Conservation (phyloP, 2,888 invertebrate genomes). For the Drosophila anceps region DNA sequence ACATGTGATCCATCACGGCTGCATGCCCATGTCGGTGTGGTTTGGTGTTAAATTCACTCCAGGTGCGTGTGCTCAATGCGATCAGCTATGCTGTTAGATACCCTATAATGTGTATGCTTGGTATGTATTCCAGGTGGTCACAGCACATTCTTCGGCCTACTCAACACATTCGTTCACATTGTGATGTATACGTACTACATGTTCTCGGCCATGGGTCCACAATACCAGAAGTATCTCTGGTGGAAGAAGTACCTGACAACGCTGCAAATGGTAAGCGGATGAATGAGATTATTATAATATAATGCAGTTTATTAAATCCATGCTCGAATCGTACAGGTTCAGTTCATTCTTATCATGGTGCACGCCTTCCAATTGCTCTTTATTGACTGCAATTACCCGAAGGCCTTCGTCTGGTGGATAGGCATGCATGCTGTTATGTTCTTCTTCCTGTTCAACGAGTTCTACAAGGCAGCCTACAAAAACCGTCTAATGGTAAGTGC, state of each 20-base stretch:
- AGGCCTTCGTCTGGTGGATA: conserved; percentile 98
- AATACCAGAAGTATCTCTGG: conserved; percentile 94
- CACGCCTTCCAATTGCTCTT: conserved; percentile 97
- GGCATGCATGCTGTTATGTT: conserved; percentile 98
- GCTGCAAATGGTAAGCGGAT: conserved; percentile 92
- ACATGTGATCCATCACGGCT: conserved; percentile 98
- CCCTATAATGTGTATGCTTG: neutral
- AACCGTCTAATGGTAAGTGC: conserved; percentile 83
- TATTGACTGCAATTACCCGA: conserved; percentile 96
- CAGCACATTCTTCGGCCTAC: conserved; percentile 96
- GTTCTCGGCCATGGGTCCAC: conserved; percentile 95
- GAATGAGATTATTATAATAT: too few species aligned
- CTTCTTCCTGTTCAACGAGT: conserved; percentile 97
- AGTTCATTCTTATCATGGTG: conserved; percentile 95
- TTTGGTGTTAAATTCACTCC: conserved; percentile 98
- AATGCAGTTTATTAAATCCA: neutral
- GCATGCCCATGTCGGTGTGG: conserved; percentile 99
- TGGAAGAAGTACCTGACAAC: conserved; percentile 98
- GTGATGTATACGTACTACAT: conserved; percentile 98
- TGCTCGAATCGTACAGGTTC: conserved; percentile 87
- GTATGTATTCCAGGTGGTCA: conserved; percentile 93
- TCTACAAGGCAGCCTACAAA: conserved; percentile 93
- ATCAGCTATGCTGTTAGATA: neutral
- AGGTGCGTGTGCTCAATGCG: conserved; percentile 86
- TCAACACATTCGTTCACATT: conserved; percentile 98